Base-by-base conservation (phyloP, 92 coral and sea anemone genomes). In the Porites lobata region DNA sequence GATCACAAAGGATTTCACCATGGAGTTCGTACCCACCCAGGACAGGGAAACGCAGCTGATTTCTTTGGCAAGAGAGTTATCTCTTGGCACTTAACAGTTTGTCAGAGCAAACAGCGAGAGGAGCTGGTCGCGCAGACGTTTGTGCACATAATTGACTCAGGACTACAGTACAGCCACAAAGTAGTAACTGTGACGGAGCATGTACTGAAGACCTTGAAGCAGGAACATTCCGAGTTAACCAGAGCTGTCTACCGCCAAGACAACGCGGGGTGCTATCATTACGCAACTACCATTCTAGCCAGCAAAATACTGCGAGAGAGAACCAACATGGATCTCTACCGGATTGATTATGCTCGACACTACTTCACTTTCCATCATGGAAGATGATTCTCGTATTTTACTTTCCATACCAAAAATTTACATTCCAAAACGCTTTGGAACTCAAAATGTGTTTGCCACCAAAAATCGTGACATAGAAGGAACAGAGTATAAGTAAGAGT, bases 241-340 rank as follows among this genome's bases (percentile, higher is more conserved):
- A 69, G 63, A 53, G 87, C 73, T 9, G 80, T 64, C 15, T 81
- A 78, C 65, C 79, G 90, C 51, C 92, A 88, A 85, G 95, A 88
- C 85, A 92, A 92, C 81, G 92, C 95, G 10, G 92, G 92, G 85
- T 88, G 88, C 87, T 92, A 88, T 64, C 95, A 92, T 75, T 47
- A 88, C 63, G 92, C 90, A 58, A 51, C 69, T 8, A 87, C 90
- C 68, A 64, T 92, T 20, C 83, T 88, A 22, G 75, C 89, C 54
- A 70, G 83, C 72, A 51, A 85, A 57, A 72, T 80, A 38, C 76
- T 92, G 17, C 64, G 88, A 63, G 24, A 78, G 26, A 50, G 83
- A 32, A 83, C 87, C 50, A 70, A 77, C 10, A 19, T 88, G 70
- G 67, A 65, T n/a, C 59, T 88, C 17, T n/a, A 90, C 29, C 29